phyloP scores from a whole-genome alignment of 2,888 invertebrate genomes.

The Megastigmus dorsalis region DNA sequence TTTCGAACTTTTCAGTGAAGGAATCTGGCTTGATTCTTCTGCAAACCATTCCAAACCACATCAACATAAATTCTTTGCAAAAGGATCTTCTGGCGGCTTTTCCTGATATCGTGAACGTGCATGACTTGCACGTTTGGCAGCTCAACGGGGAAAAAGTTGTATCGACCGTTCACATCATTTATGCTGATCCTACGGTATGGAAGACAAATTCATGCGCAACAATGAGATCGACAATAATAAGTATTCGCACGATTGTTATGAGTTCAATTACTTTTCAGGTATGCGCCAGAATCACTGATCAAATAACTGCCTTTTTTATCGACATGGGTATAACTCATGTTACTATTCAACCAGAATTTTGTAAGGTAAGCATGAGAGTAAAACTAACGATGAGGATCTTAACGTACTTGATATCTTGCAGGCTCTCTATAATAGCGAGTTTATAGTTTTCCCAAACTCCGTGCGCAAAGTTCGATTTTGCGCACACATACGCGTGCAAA shows the following conservation, averaged over 20 bases:
- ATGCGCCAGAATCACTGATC: conserved; percentile 77
- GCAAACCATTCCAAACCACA: conserved; percentile 93
- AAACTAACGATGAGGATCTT: too few species aligned
- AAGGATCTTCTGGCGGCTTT: conserved; percentile 80
- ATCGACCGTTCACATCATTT: conserved; percentile 89
- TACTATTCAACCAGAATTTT: conserved; percentile 92
- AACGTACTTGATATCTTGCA: too few species aligned
- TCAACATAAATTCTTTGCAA: conserved; percentile 84
- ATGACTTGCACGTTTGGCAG: conserved; percentile 94
- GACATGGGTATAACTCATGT: conserved; percentile 89
- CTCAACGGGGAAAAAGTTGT: conserved; percentile 86
- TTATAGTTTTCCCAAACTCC: too few species aligned
- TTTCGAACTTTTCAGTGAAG: conserved; percentile 82
- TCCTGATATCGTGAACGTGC: conserved; percentile 84
- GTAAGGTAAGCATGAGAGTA: conserved; percentile 67
- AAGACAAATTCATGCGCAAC: background rate
- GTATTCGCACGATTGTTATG: background rate
- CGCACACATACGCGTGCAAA: too few species aligned
- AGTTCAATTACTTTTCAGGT: conserved; percentile 68
- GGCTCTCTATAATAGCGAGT: too few species aligned
- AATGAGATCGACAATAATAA: background rate
- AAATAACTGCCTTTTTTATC: conserved; percentile 84
- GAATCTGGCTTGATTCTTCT: conserved; percentile 91
- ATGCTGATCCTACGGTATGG: conserved; percentile 76
- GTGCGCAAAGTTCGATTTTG: too few species aligned